Evolutionary conservation across 2,888 invertebrate genomes (phyloP).

Genomic region (Polyploca ridens): DNA sequence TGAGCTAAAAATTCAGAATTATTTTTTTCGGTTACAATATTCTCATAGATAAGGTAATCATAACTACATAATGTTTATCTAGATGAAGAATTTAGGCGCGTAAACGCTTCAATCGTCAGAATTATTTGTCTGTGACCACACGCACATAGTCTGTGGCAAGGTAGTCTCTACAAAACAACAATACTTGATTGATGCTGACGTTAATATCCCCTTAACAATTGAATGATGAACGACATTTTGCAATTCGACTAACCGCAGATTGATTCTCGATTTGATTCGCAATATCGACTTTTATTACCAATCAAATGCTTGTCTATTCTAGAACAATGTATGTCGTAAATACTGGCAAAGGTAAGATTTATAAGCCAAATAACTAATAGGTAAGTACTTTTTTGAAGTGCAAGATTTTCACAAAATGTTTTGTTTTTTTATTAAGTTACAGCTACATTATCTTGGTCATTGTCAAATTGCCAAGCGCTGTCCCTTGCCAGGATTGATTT

Average conservation of each 20-base stretch:
- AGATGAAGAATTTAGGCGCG: neutral
- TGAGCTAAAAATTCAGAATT: too few species aligned
- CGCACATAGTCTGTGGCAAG: slow-evolving; percentile 32
- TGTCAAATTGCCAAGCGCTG: slow-evolving; percentile 31
- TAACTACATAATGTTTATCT: too few species aligned
- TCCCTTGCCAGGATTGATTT: slow-evolving; percentile 41
- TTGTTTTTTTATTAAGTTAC: neutral
- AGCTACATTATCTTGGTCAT: neutral
- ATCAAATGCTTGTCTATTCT: slow-evolving; percentile 40
- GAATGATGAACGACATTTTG: slow-evolving; percentile 72
- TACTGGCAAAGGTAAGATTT: neutral
- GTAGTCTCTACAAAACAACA: slow-evolving; percentile 43
- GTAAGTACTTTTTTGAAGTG: neutral
- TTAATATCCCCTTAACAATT: slow-evolving; percentile 66
- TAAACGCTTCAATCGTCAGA: slow-evolving; percentile 12
- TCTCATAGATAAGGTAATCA: too few species aligned
- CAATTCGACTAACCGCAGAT: slow-evolving; percentile 54
- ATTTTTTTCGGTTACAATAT: too few species aligned
- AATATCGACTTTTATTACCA: slow-evolving; percentile 56
- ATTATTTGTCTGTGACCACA: slow-evolving; percentile 41
- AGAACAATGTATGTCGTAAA: slow-evolving; percentile 16
- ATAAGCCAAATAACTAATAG: neutral
- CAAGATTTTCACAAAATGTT: neutral
- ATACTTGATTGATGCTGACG: slow-evolving; percentile 64
- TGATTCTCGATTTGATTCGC: slow-evolving; percentile 57